Base-by-base conservation (phyloP, 2,113 vertebrate genomes). In the Podiceps cristatus region DNA sequence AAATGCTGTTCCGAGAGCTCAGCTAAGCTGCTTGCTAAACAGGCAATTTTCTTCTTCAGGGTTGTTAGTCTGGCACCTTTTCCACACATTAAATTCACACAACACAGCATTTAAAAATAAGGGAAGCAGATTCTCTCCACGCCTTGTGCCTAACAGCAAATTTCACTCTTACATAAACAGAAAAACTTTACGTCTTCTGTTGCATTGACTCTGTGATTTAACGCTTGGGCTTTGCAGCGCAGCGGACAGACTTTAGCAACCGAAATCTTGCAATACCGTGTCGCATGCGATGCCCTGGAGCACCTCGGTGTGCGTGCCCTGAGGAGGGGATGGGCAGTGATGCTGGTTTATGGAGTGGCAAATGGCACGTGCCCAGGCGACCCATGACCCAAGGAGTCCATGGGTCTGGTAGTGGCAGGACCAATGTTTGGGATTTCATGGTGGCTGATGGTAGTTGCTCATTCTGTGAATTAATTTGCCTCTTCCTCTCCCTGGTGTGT, bases 21-120 rank as follows among this genome's bases (percentile, higher is more conserved):
- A 31, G 87, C 91, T 42, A 55, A 2, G 6, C 80, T 87, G 90
- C 49, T 33, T 40, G 78, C 92, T 83, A 42, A 94, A 33, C 90
- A 77, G 75, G 90, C 85, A 37, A 2, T 23, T 93, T 29, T 66
- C 37, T 67, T 97, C 94, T 66, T 69, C 90, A 33, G 92, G 88
- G 95, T 69, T 93, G 90, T 77, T 71, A 62, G 96, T 96, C 95
- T 97, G 94, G 93, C 97, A 96, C 97, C 97, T 96, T 89, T 93
- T 88, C 92, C 42, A 68, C 92, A 93, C 75, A 69, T 69, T 90
- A 62, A 78, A 78, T 93, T 96, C 90, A 52, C 96, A 90, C 90
- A 79, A 78, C 88, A 24, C 59, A 22, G 85, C 78, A 4, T 80
- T 95, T 92, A 56, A 92, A 94, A 94, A 76, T 24, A 47, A 79